Evolutionary conservation across 2,888 invertebrate genomes (phyloP).

Genomic region (Spilosoma lubricipeda): DNA sequence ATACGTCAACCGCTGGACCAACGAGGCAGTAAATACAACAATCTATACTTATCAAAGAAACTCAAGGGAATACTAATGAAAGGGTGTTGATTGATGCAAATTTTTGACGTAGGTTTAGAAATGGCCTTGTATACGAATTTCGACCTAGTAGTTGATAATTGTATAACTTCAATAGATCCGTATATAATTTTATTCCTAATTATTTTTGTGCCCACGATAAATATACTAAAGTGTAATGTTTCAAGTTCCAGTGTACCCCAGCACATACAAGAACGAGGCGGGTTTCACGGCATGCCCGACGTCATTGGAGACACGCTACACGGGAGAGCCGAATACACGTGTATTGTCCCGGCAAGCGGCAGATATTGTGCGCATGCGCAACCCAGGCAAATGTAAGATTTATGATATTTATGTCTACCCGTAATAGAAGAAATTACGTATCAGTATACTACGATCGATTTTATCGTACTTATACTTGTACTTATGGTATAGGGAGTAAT

Average conservation of each 20-base stretch:
- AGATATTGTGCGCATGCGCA: constrained; percentile 91
- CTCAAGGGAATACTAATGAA: too few species aligned
- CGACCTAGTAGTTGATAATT: too few species aligned
- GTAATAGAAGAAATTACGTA: not conserved
- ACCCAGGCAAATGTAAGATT: constrained; percentile 79
- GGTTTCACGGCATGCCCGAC: constrained; percentile 80
- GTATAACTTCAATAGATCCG: too few species aligned
- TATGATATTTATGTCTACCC: not conserved
- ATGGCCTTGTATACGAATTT: too few species aligned
- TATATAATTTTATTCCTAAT: too few species aligned
- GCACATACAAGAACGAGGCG: constrained; percentile 81
- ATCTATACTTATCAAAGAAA: too few species aligned
- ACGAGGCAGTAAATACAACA: too few species aligned
- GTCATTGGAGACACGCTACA: constrained; percentile 88
- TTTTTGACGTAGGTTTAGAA: too few species aligned
- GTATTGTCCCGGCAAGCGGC: constrained; percentile 86
- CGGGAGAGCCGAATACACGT: constrained; percentile 93
- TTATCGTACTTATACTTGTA: too few species aligned
- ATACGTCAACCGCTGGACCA: too few species aligned
- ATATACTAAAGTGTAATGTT: constrained; percentile 13
- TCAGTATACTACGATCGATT: not conserved
- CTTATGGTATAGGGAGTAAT: not conserved
- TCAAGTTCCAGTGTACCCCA: constrained; percentile 76
- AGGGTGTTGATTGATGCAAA: too few species aligned
- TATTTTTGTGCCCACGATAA: not conserved